Conservation (phyloP, 2,797 vertebrate genomes). For the Enteromius afrohamiltoni region DNA sequence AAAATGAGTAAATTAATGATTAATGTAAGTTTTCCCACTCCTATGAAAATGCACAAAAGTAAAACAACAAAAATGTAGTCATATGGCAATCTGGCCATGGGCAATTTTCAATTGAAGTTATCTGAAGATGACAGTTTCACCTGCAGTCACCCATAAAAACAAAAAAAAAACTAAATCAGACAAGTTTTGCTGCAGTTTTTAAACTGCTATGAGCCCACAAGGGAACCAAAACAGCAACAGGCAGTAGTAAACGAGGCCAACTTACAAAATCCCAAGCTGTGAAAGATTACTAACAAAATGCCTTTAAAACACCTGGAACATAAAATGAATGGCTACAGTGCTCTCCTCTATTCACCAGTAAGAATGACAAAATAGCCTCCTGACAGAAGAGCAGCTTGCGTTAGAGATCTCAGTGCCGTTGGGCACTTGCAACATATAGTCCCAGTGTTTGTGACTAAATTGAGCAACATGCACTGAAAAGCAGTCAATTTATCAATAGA, state of each 20-base stretch:
- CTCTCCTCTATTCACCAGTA: neutral
- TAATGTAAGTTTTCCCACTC: neutral
- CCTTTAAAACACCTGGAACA: neutral
- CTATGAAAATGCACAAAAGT: neutral
- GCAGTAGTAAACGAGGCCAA: neutral
- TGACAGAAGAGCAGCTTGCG: neutral
- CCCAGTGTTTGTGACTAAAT: neutral
- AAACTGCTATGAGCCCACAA: neutral
- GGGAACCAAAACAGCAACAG: neutral
- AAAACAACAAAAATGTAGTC: neutral
- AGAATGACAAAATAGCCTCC: neutral
- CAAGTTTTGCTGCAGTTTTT: neutral
- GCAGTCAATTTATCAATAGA: neutral
- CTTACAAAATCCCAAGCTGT: neutral
- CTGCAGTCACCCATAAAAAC: neutral
- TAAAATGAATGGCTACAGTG: neutral
- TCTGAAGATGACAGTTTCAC: neutral
- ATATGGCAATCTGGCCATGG: neutral
- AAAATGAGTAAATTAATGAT: neutral
- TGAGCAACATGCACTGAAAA: neutral
- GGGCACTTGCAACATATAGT: neutral
- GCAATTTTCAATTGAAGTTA: neutral
- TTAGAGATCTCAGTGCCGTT: neutral
- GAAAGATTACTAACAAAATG: neutral
- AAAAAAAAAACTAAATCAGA: neutral